These are phyloP conservation scores for Drosophila bunnanda DNA, from an alignment of 2,888 invertebrate species.

Conservation along the genomic window DNA sequence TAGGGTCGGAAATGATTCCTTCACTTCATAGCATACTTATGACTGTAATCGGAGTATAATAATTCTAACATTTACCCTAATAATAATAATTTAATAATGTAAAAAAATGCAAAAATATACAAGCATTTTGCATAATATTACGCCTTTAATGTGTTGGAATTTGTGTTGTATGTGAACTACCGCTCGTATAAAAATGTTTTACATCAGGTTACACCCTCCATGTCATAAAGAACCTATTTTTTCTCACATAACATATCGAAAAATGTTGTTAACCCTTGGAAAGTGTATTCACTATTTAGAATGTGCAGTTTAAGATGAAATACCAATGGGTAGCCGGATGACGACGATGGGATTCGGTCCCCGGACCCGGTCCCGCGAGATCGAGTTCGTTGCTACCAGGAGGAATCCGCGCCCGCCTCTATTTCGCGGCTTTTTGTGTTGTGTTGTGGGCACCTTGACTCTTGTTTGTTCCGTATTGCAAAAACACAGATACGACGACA, in stretches of 20 bases:
- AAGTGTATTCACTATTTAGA: slow-evolving; percentile 9
- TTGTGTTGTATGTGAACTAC: too few relatives aligned
- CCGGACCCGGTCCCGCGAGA: slow-evolving; percentile 14
- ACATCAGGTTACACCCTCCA: too few relatives aligned
- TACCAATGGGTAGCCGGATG: slow-evolving; percentile 4
- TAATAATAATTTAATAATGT: too few relatives aligned
- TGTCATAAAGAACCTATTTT: too few relatives aligned
- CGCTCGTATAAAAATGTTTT: too few relatives aligned
- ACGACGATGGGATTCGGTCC: slow-evolving; percentile 13
- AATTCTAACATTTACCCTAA: too few relatives aligned
- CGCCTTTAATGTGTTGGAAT: too few relatives aligned
- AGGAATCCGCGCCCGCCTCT: slow-evolving; percentile 34
- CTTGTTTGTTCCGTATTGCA: slow-evolving; percentile 72
- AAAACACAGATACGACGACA: slow-evolving; percentile 17
- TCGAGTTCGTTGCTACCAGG: slow-evolving; percentile 57
- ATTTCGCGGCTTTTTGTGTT: slow-evolving; percentile 37
- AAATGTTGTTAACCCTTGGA: not conserved
- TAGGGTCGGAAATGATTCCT: too few relatives aligned
- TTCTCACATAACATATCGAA: not conserved
- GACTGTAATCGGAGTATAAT: too few relatives aligned
- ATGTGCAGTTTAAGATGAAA: slow-evolving; percentile 6
- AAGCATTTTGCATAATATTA: too few relatives aligned
- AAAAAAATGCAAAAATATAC: too few relatives aligned
- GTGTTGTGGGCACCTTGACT: slow-evolving; percentile 67
- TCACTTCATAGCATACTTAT: too few relatives aligned